Percentiles rank a stretch among this genome's conserved stretches.
phyloP scores from a whole-genome alignment of 2,888 invertebrate genomes.

The Formica aserva region DNA sequence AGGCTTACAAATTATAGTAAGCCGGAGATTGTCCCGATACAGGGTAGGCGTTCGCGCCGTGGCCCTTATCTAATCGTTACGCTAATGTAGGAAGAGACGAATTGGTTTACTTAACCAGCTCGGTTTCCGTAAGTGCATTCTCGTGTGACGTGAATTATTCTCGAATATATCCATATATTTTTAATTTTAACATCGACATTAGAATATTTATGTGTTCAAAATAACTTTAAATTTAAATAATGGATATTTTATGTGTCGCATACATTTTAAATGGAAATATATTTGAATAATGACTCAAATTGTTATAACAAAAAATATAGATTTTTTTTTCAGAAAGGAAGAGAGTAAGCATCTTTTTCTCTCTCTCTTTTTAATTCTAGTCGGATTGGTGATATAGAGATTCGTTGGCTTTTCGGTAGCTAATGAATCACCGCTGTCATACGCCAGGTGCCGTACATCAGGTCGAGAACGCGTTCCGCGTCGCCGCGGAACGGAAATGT shows the following conservation, averaged over 20 bases:
- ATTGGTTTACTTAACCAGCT: conserved; percentile 48
- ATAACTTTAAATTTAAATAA: background rate
- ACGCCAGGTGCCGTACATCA: conserved; percentile 78
- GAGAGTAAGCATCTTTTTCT: background rate
- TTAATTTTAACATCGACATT: background rate
- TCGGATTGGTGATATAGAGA: conserved; percentile 53
- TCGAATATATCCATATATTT: background rate
- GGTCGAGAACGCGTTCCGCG: conserved; percentile 72
- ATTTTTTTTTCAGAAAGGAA: background rate
- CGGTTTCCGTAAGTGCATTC: background rate
- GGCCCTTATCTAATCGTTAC: conserved; percentile 58
- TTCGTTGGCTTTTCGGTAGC: conserved; percentile 68
- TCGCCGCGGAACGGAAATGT: conserved; percentile 64
- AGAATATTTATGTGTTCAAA: background rate
- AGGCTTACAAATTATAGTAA: conserved; percentile 63
- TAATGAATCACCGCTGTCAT: conserved; percentile 80
- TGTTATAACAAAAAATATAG: background rate
- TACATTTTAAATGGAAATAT: background rate
- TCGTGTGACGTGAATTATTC: background rate
- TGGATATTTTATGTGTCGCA: background rate
- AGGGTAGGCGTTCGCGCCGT: conserved; percentile 43
- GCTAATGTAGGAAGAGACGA: conserved; percentile 48
- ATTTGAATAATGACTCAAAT: background rate
- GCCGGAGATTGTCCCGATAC: conserved; percentile 58
- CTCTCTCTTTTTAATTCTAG: conserved; percentile 9